A percentile compares a stretch with the other conserved stretches of the same genome.
phyloP scores from a whole-genome alignment of 2,113 vertebrate genomes.

The Planiliza haematocheilus region DNA sequence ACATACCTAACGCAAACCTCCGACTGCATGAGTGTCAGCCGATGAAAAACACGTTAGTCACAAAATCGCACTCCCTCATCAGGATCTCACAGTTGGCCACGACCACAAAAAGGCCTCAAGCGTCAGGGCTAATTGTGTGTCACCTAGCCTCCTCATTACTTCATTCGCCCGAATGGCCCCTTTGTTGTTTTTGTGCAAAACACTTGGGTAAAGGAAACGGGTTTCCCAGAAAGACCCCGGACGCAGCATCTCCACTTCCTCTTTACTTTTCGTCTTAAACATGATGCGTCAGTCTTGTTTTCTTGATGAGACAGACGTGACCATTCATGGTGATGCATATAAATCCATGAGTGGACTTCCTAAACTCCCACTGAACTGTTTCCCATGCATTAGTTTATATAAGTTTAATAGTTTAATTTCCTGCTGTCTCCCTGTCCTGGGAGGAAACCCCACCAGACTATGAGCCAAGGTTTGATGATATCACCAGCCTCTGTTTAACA shows the following conservation, averaged over 20 bases:
- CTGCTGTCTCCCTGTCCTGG: neutral
- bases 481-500: neutral
- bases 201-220: conserved; percentile 20
- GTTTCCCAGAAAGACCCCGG: conserved; percentile 57
- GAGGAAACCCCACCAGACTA: neutral
- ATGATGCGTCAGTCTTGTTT: conserved; percentile 36
- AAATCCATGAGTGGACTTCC: conserved; percentile 23
- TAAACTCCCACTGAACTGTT: conserved; percentile 23
- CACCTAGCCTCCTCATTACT: conserved; percentile 63
- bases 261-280: conserved; percentile 13
- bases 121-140: conserved; percentile 56
- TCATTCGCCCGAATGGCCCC: conserved; percentile 38
- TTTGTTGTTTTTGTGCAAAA: conserved; percentile 48
- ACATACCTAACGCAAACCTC: conserved; percentile 2
- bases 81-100: conserved; percentile 45
- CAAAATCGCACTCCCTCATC: conserved; percentile 29
- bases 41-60: conserved; percentile 60
- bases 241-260: conserved; percentile 38
- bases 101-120: conserved; percentile 50
- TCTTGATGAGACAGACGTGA: conserved; percentile 49
- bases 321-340: conserved; percentile 39
- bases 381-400: conserved; percentile 23
- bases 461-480: neutral
- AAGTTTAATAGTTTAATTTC: conserved; percentile 34
- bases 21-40: conserved; percentile 17